Evolutionary conservation across 92 coral and sea anemone species (phyloP), one percentile per base, ranked within the genome.

Genomic region (Phenganax stokvisi): DNA sequence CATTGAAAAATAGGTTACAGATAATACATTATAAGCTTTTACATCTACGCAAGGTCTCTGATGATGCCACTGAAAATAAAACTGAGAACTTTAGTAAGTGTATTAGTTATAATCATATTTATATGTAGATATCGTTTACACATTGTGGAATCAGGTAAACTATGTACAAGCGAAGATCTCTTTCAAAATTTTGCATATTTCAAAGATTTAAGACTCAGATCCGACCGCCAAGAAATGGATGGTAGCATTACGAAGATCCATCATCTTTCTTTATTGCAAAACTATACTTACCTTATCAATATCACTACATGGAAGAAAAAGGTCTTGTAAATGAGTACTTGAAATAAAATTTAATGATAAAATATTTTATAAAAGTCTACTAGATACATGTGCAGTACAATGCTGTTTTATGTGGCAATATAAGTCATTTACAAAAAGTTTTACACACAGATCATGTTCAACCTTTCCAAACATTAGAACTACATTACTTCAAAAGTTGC

Each of bases 221-320:
- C 62, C 0, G 66, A 28, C 16, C 44, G 70, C 64, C 69, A 57
- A 55, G 57, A 16, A 15, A 53, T 56, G 79, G 6, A 1, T 69
- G 9, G 53, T 74, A 57, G 64, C 60, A 47, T 57, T 76, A 57
- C 5, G 56, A 76, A 76, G 81, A 57, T 76, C 81, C 81, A 79
- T 57, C 4, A 30, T 17, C 81, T 27, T 65, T 62, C 61, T 59
- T 30, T 51, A 11, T 59, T 31, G 70, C 71, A 59, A 62, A 56
- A 30, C 27, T 27, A 73, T 59, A 79, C 83, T 62, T 79, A 79
- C 83, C 83, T 79, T 79, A 79, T 73, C 71, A 52, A 63, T 31
- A n/a, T 63, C 83, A 64, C 83, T 79, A 79, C 83, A 79, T 64
- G 53, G 83, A 79, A 79, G 83, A 79, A 79, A 79, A 79, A 79